Base-by-base conservation (phyloP, 2,113 vertebrate species). In the Patagioenas fasciata region DNA sequence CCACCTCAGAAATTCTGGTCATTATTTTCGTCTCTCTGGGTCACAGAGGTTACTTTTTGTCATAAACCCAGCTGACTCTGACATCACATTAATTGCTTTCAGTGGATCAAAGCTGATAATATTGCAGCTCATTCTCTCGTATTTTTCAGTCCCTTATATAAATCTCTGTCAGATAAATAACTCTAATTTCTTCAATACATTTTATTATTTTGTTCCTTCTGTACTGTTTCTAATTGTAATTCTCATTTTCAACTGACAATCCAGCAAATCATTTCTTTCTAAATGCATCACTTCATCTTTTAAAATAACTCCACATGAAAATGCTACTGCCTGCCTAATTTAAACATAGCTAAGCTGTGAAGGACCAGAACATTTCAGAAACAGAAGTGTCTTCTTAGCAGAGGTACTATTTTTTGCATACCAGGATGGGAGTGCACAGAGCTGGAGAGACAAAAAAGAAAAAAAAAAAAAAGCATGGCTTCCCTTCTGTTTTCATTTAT, bases 11-110 rank as follows among this genome's bases (percentile, higher is more conserved):
- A 94, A 78, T 89, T 84, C 53, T 82, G 56, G 60, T 79, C 25
- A 75, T 89, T 74, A 85, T 86, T 95, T 72, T 67, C n/a, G 60
- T 91, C 26, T 92, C 44, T 67, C 40, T 92, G n/a, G 80, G 71
- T 93, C 78, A 94, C 53, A 88, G 40, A 82, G 61, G 74, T 93
- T 90, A 85, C 74, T 80, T 81, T 79, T 92, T 82, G 42, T 85
- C 81, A 85, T 69, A 95, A 86, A 87, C 58, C 24, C 47, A n/a
- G 15, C 47, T 94, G 91, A 77, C 73, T 88, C 71, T 53, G n/a
- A 48, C 80, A 86, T 72, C 79, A 60, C 53, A 81, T 56, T 93
- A 92, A 86, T 88, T 91, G 89, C 64, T 82, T 92, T 90, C 62
- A n/a, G 19, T 77, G 57, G 42, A 86, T 91, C 88, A 93, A 88